These are phyloP conservation scores for Phylloscopus collybita DNA, from an alignment of 2,797 vertebrate genomes.

Conservation along the genomic window DNA sequence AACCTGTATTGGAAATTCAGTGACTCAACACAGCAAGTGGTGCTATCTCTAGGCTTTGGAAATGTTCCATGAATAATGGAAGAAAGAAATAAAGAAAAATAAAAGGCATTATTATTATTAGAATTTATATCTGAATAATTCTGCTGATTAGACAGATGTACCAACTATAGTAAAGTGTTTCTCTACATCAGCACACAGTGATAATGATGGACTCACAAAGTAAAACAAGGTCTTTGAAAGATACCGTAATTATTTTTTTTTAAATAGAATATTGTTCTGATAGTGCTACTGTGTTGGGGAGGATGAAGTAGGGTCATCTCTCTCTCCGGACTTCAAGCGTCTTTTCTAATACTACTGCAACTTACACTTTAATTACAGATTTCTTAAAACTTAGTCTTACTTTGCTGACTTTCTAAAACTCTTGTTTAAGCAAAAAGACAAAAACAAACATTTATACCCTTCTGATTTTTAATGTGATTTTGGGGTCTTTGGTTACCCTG, in stretches of 20 bases:
- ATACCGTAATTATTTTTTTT: background rate
- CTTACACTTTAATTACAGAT: background rate
- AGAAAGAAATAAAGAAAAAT: background rate
- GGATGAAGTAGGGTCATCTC: too few relatives aligned
- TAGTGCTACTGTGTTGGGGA: background rate
- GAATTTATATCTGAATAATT: background rate
- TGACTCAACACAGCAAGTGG: background rate
- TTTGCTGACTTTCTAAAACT: background rate
- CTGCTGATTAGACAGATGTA: background rate
- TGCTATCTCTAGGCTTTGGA: background rate
- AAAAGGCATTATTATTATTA: background rate
- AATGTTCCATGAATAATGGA: background rate
- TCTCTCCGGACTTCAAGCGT: too few relatives aligned
- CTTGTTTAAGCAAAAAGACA: background rate
- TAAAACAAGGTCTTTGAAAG: background rate
- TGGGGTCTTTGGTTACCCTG: background rate
- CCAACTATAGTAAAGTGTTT: background rate
- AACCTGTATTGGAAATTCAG: background rate
- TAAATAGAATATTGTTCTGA: background rate
- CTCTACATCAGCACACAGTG: background rate
- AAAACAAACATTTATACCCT: conserved; percentile 12
- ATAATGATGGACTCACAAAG: background rate
- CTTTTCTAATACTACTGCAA: too few relatives aligned
- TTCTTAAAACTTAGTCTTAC: background rate
- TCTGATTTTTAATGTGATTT: background rate